Percentiles rank a stretch among this genome's conserved stretches.
phyloP scores from a whole-genome alignment of 2,113 vertebrate genomes.

The Tragelaphus buxtoni region DNA sequence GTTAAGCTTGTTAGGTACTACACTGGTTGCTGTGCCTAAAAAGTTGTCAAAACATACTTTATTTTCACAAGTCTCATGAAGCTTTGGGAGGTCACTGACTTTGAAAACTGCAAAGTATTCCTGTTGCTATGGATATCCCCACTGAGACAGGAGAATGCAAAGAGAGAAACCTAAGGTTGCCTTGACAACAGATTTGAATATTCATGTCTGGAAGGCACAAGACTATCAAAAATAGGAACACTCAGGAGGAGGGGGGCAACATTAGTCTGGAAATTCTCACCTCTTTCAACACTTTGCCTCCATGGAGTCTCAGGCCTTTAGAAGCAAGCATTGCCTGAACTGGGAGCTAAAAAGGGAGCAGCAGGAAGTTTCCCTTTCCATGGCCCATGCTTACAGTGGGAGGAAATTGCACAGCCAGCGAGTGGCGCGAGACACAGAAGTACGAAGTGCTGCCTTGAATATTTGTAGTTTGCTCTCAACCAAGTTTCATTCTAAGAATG shows the following conservation, averaged over 20 bases:
- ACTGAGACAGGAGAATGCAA: conserved; percentile 60
- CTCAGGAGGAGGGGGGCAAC: neutral
- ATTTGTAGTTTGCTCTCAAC: neutral
- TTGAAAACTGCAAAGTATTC: conserved; percentile 53
- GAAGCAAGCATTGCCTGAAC: neutral
- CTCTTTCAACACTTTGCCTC: neutral
- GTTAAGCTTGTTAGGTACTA: neutral
- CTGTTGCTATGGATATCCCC: conserved; percentile 67
- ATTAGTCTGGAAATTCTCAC: neutral
- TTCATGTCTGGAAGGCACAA: conserved; percentile 29
- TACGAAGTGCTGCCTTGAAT: neutral
- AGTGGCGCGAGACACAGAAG: accelerated
- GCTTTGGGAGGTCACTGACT: conserved; percentile 40
- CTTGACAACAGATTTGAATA: conserved; percentile 77
- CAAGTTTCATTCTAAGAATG: neutral
- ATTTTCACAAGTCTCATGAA: neutral
- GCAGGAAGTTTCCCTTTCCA: neutral
- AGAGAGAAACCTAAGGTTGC: conserved; percentile 72
- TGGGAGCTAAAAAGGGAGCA: neutral
- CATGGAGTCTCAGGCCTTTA: neutral
- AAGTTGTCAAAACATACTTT: conserved; percentile 5
- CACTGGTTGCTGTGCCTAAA: neutral
- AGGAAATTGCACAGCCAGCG: neutral
- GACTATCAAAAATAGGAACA: neutral
- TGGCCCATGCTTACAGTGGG: neutral